phyloP scores from a whole-genome alignment of 1,140 invertebrate species.

The Goniozus legneri region DNA sequence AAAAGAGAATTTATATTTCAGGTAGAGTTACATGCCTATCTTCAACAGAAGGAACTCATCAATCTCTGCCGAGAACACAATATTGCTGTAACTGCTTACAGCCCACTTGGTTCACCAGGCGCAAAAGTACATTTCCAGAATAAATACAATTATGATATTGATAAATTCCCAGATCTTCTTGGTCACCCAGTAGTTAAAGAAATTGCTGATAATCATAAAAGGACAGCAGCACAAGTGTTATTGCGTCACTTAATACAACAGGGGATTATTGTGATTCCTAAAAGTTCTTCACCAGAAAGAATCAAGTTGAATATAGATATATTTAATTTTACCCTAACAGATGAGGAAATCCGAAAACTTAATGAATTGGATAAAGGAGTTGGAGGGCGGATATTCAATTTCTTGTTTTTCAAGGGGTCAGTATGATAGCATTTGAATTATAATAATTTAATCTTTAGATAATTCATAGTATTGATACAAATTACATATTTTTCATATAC shows the following conservation, averaged over 20 bases:
- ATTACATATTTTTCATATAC: background rate
- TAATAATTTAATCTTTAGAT: background rate
- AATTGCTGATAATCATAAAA: slow-evolving; percentile 67
- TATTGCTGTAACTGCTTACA: slow-evolving; percentile 78
- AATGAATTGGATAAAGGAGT: slow-evolving; percentile 55
- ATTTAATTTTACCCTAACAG: slow-evolving; percentile 58
- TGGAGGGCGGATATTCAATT: slow-evolving; percentile 59
- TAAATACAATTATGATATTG: slow-evolving; percentile 55
- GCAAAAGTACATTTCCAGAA: slow-evolving; percentile 43
- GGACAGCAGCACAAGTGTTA: slow-evolving; percentile 75
- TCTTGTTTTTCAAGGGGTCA: slow-evolving; percentile 59
- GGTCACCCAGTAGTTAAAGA: slow-evolving; percentile 64
- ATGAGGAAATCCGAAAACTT: slow-evolving; percentile 55
- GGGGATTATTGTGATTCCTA: slow-evolving; percentile 76
- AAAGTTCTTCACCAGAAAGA: slow-evolving; percentile 71
- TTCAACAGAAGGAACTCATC: slow-evolving; percentile 74
- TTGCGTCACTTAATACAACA: slow-evolving; percentile 72
- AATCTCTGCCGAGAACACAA: slow-evolving; percentile 69
- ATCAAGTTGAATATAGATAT: slow-evolving; percentile 64
- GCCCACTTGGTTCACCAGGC: slow-evolving; percentile 74
- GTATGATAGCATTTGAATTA: slow-evolving; percentile 4
- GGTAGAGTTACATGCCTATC: slow-evolving; percentile 79
- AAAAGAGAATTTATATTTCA: slow-evolving; percentile 40
- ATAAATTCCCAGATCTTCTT: slow-evolving; percentile 66
- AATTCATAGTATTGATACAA: background rate